Evolutionary conservation across 2,797 vertebrate genomes (phyloP).

Genomic region (Uromys caudimaculatus): DNA sequence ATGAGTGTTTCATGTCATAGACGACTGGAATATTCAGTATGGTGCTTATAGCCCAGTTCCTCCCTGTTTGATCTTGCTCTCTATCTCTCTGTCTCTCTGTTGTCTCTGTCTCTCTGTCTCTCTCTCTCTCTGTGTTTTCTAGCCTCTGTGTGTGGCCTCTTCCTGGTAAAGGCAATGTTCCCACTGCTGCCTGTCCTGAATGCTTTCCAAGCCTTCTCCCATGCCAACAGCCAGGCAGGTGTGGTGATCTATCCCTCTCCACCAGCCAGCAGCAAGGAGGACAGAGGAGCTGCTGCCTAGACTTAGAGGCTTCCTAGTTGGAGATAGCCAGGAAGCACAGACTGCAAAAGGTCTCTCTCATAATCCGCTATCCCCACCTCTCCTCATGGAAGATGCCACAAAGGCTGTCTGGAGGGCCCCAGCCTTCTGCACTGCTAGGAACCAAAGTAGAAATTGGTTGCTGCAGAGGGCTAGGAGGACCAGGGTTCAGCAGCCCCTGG

Average conservation of each 20-base stretch:
- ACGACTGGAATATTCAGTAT: neutral
- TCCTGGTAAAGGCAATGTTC: constrained; percentile 71
- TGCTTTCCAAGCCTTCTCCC: constrained; percentile 79
- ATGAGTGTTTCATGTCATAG: neutral
- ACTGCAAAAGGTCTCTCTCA: constrained; percentile 31
- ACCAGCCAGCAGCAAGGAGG: neutral
- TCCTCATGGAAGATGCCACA: constrained; percentile 45
- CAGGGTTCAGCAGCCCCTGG: neutral
- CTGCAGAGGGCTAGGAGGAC: neutral
- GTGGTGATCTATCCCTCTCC: neutral
- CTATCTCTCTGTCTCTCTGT: neutral
- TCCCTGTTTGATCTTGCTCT: neutral
- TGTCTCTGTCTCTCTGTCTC: neutral
- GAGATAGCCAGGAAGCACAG: neutral
- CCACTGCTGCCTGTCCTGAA: constrained; percentile 79
- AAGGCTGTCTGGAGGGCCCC: constrained; percentile 17
- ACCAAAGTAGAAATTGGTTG: neutral
- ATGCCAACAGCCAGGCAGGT: neutral
- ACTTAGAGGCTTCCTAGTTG: neutral
- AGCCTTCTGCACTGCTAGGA: neutral
- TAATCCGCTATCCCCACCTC: neutral
- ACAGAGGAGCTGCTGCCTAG: constrained; percentile 5
- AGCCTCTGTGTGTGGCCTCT: constrained; percentile 84
- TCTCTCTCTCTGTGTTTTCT: neutral
- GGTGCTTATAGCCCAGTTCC: neutral